Base-by-base conservation (phyloP, 2,888 invertebrate species). In the Spatulosminthurus flaviceps region DNA sequence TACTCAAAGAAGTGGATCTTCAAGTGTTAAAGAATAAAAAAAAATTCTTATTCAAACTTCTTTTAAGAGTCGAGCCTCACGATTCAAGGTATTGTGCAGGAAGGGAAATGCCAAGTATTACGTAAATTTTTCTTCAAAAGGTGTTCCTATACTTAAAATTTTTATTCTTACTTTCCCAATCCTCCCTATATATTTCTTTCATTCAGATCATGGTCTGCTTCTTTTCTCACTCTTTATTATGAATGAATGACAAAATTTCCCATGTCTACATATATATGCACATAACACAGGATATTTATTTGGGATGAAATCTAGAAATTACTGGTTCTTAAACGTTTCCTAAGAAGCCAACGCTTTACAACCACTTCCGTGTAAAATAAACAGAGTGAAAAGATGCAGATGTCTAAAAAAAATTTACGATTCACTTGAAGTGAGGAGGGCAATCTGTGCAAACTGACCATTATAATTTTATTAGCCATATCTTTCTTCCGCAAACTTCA, bases 361-460 rank as follows among this genome's bases (percentile, higher is more conserved):
- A 64, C 64, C 21, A 64, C n/a, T 64, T 64, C 24, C 4, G 26
- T 22, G 24, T 22, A 64, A 9, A 64, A 21, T 51, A 64, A 64
- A 64, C 64, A 2, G 7, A 11, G 26, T 64, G 64, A 64, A 64
- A 64, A 64, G 64, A 64, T 26, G n/a, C 64, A 64, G 64, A 64
- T 64, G 64, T 64, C 64, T 22, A 64, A 2, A 16, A 22, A 24
- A 16, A 22, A 24, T 64, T 64, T 64, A 64, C 64, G 64, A 64
- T 64, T 64, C 24, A 22, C 64, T 4, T 4, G 51, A 64, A 64
- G 24, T 21, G 24, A 24, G 7, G n/a, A 64, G 24, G 11, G 7
- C 2, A 64, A 64, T 11, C 11, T 64, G 19, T 64, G 11, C 24
- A n/a, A 64, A 64, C 22, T 24, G 64, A 64, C 64, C 64, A 64